These are phyloP conservation scores for Poecilia latipinna DNA, from an alignment of 2,113 vertebrate species.

Conservation along the genomic window DNA sequence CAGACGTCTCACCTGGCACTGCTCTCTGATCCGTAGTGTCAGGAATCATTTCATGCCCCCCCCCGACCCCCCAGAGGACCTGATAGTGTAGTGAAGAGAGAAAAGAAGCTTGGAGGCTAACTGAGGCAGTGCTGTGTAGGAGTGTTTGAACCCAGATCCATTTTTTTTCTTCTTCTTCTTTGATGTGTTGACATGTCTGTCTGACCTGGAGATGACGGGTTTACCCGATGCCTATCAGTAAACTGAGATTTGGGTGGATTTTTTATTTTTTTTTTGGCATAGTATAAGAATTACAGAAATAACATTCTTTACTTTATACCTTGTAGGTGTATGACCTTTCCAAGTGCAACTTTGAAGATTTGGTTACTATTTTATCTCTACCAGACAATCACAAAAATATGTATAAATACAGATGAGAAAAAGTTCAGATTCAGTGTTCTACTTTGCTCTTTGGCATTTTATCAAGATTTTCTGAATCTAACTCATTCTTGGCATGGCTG, in stretches of 20 bases:
- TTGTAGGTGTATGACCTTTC: neutral
- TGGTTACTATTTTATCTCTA: slow-evolving; percentile 9
- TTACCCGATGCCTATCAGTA: slow-evolving; percentile 9
- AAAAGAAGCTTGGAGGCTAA: slow-evolving; percentile 38
- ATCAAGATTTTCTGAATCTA: slow-evolving; percentile 40
- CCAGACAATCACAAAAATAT: slow-evolving; percentile 29
- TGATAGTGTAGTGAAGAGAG: slow-evolving; percentile 41
- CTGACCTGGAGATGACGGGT: slow-evolving; percentile 13
- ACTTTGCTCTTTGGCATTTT: slow-evolving; percentile 56
- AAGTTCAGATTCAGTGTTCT: slow-evolving; percentile 18
- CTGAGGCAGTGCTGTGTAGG: slow-evolving; percentile 20
- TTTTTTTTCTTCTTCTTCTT: slow-evolving; percentile 24
- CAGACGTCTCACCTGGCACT: slow-evolving; percentile 56
- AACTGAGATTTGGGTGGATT: slow-evolving; percentile 9
- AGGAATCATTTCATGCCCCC: slow-evolving; percentile 67
- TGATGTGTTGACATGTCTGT: slow-evolving; percentile 4
- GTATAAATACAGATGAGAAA: slow-evolving; percentile 20
- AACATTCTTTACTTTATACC: neutral
- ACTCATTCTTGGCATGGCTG: slow-evolving; percentile 38
- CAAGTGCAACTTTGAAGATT: slow-evolving; percentile 21
- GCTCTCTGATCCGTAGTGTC: slow-evolving; percentile 69
- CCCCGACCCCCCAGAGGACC: slow-evolving; percentile 12
- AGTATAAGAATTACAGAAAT: slow-evolving; percentile 15
- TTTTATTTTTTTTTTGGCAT: slow-evolving; percentile 11
- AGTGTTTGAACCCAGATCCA: neutral